Conservation (phyloP, 2,113 vertebrate genomes). For the Pedetes capensis region DNA sequence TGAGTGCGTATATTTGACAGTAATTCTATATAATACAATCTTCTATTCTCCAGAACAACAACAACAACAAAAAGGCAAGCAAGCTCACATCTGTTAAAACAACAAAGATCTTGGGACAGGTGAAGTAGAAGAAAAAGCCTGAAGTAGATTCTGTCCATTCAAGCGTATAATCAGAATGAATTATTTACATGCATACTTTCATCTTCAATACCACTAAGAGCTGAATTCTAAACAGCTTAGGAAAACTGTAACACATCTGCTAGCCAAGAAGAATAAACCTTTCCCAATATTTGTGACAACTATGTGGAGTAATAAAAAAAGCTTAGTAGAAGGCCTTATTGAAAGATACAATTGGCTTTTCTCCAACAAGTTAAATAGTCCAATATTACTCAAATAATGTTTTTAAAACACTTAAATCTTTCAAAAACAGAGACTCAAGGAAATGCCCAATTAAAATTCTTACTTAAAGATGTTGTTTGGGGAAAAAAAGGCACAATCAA, state of each 20-base stretch:
- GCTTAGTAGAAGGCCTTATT: not conserved
- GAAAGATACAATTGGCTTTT: constrained; percentile 26
- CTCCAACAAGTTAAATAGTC: not conserved
- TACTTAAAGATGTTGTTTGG: not conserved
- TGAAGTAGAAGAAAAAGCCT: constrained; percentile 63
- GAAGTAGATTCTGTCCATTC: constrained; percentile 74
- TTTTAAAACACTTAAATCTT: not conserved
- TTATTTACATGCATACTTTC: constrained; percentile 85
- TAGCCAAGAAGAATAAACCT: constrained; percentile 74
- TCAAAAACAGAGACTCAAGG: not conserved
- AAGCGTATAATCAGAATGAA: constrained; percentile 84
- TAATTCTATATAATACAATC: constrained; percentile 14
- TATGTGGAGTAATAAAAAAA: constrained; percentile 34
- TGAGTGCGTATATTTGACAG: constrained; percentile 24
- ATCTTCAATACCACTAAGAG: constrained; percentile 79
- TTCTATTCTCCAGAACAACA: constrained; percentile 3
- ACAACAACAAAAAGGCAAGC: not conserved
- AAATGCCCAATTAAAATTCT: not conserved
- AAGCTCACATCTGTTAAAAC: constrained; percentile 64
- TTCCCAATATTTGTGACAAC: not conserved
- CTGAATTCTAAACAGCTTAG: constrained; percentile 86
- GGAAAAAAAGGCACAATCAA: constrained; percentile 40
- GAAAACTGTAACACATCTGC: constrained; percentile 87
- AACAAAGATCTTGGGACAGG: constrained; percentile 75
- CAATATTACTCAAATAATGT: constrained; percentile 1